Percentiles rank a stretch among this genome's conserved stretches.
phyloP scores from a whole-genome alignment of 2,888 invertebrate genomes.

The Nebria brevicollis region DNA sequence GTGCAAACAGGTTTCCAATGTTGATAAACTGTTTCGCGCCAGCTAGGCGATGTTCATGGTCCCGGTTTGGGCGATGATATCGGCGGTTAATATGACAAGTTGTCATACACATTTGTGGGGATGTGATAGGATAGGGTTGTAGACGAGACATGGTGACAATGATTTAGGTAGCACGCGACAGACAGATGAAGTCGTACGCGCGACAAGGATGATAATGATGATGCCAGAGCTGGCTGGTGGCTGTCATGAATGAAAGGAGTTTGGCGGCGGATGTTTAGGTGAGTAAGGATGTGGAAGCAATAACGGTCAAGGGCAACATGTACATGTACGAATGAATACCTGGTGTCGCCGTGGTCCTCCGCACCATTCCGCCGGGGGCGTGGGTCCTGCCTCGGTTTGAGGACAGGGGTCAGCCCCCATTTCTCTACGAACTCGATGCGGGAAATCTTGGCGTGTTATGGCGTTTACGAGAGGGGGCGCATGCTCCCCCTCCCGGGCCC shows the following conservation, averaged over 20 bases:
- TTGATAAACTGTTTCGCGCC: not conserved
- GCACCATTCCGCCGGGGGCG: conserved; percentile 78
- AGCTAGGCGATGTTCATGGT: not conserved
- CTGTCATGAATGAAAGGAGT: conserved; percentile 13
- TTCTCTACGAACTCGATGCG: conserved; percentile 97
- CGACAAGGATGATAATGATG: not conserved
- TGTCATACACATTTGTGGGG: conserved; percentile 1
- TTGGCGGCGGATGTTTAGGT: conserved; percentile 5
- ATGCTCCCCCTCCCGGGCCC: conserved; percentile 71
- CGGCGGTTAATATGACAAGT: conserved; percentile 9
- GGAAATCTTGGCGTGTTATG: conserved; percentile 88
- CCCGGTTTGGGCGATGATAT: not conserved
- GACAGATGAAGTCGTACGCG: not conserved
- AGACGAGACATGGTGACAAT: not conserved
- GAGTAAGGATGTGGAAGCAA: not conserved
- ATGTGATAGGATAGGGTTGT: not conserved
- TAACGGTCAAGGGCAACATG: conserved; percentile 26
- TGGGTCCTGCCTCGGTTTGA: conserved; percentile 94
- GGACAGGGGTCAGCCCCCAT: conserved; percentile 98
- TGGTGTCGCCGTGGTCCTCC: conserved; percentile 78
- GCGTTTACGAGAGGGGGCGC: conserved; percentile 70
- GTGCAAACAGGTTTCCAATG: not conserved
- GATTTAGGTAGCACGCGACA: not conserved
- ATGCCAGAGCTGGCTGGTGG: conserved; percentile 1
- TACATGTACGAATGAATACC: conserved; percentile 65